phyloP scores from a whole-genome alignment of 2,888 invertebrate species.

The Melinaea menophilus region DNA sequence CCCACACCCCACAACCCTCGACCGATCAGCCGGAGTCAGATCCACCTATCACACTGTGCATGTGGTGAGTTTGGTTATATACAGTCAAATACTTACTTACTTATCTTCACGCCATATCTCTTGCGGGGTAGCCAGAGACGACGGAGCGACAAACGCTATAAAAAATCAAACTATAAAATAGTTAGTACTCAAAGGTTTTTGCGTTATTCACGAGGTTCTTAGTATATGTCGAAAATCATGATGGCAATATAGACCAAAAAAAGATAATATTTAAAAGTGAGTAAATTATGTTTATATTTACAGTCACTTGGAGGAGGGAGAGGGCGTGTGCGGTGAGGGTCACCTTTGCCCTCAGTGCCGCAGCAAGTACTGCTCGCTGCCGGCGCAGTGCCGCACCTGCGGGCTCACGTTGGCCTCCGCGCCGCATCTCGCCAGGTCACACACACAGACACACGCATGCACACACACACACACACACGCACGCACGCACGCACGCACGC shows the following conservation, averaged over 20 bases:
- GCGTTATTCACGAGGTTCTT: no score
- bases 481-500: no score
- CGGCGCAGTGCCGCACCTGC: constrained; percentile 97
- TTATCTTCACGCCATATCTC: no score
- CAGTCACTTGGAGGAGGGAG: constrained; percentile 89
- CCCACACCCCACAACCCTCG: constrained; percentile 80
- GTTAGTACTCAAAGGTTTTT: no score
- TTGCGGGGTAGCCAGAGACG: no score
- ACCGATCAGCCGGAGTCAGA: constrained; percentile 74
- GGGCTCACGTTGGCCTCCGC: constrained; percentile 97
- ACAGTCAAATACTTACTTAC: no score
- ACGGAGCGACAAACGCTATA: no score
- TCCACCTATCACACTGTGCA: constrained; percentile 90
- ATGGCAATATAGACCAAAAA: no score
- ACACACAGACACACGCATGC: neutral
- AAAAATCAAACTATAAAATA: no score
- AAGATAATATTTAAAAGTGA: no score
- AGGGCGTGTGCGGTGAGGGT: constrained; percentile 82
- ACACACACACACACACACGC: no score
- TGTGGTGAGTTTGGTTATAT: constrained; percentile 81
- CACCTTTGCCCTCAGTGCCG: constrained; percentile 97
- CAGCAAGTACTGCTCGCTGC: constrained; percentile 98
- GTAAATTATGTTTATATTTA: constrained; percentile 31
- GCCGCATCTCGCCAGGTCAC: constrained; percentile 91
- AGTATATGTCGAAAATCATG: no score